These are phyloP conservation scores for Ennomos quercinarius DNA, from an alignment of 2,888 invertebrate species.

Conservation along the genomic window DNA sequence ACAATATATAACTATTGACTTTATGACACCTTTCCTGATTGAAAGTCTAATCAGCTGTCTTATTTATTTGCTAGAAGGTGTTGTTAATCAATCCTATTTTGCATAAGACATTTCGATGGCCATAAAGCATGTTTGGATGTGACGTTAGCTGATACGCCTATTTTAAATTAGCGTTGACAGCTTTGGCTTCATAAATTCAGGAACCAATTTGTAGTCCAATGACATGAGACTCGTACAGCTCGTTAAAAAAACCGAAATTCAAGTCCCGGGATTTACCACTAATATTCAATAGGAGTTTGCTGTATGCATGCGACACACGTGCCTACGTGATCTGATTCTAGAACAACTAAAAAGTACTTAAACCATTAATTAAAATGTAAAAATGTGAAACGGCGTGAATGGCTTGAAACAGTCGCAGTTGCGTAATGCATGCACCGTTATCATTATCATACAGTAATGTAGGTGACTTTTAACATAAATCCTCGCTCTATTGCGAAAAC, in stretches of 20 bases:
- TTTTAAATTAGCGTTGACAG: constrained; percentile 3
- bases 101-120: constrained; percentile 19
- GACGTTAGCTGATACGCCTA: constrained; percentile 2
- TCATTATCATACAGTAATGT: constrained; percentile 26
- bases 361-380: constrained; percentile 22
- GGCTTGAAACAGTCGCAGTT: constrained; percentile 19
- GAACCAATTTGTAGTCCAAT: constrained; percentile 30
- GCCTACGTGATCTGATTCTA: constrained; percentile 29
- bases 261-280: constrained; percentile 4
- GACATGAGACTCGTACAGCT: constrained; percentile 25
- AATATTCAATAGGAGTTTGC: constrained; percentile 26
- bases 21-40: constrained; percentile 23
- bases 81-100: constrained; percentile 26
- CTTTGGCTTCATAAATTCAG: constrained; percentile 4
- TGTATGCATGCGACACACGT: constrained; percentile 12
- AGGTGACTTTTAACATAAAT: constrained; percentile 33
- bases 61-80: constrained; percentile 25
- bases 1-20: constrained; percentile 17
- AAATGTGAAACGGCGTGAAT: constrained; percentile 25
- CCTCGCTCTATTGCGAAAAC: constrained; percentile 26
- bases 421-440: constrained; percentile 35
- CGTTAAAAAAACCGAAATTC: constrained; percentile 32
- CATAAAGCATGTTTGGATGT: constrained; percentile 9
- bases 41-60: constrained; percentile 21
- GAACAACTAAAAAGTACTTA: constrained; percentile 5